Percentiles rank a stretch among this genome's conserved stretches.
phyloP scores from a whole-genome alignment of 2,113 vertebrate species.

The Lepidiolamprologus cunningtoni region DNA sequence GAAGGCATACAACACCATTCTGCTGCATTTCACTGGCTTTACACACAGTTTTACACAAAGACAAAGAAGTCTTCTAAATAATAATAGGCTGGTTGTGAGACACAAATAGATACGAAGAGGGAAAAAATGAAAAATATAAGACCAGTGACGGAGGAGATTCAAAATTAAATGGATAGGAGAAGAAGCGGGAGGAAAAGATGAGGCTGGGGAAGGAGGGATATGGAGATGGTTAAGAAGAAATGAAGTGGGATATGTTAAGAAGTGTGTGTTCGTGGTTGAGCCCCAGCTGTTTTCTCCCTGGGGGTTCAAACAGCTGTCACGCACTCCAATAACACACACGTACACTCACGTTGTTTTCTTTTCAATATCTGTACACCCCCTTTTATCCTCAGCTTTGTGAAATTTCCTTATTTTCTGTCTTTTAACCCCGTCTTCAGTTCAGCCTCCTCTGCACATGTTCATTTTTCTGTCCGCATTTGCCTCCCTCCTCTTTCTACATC shows the following conservation, averaged over 20 bases:
- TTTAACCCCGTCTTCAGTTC: neutral
- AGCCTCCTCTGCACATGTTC: slow-evolving; percentile 30
- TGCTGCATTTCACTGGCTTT: neutral
- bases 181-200: slow-evolving; percentile 25
- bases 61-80: neutral
- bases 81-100: neutral
- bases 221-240: slow-evolving; percentile 42
- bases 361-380: slow-evolving; percentile 5
- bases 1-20: neutral
- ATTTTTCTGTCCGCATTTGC: slow-evolving; percentile 35
- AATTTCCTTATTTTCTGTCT: neutral
- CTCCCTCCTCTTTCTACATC: slow-evolving; percentile 42
- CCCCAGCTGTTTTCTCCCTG: slow-evolving; percentile 79
- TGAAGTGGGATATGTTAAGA: slow-evolving; percentile 38
- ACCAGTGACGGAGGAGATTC: neutral
- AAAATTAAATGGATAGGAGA: slow-evolving; percentile 12
- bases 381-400: neutral
- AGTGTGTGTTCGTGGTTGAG: slow-evolving; percentile 55
- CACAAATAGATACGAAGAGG: neutral
- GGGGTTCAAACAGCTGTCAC: slow-evolving; percentile 83
- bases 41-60: neutral
- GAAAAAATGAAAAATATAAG: neutral
- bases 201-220: slow-evolving; percentile 46
- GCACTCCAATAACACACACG: slow-evolving; percentile 73
- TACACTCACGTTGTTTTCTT: slow-evolving; percentile 45